phyloP scores from a whole-genome alignment of 1,140 invertebrate species.

The Orchesella cincta region DNA sequence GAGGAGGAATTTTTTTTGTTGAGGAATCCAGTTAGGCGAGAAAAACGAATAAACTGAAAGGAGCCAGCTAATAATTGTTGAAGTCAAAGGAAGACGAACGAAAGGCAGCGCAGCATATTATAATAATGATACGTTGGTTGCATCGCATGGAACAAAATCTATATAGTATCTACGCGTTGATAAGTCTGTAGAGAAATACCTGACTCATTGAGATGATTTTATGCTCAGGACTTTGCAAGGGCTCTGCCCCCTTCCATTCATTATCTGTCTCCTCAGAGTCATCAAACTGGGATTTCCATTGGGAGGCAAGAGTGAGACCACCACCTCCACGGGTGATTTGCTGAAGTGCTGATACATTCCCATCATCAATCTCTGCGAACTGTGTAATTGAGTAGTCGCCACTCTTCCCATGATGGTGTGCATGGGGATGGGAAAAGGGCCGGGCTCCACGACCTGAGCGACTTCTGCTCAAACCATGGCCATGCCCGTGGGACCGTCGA shows the following conservation, averaged over 20 bases:
- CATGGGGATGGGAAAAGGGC: conserved; percentile 50
- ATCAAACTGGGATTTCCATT: conserved; percentile 93
- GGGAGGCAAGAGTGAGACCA: conserved; percentile 79
- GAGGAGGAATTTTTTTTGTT: too few species aligned
- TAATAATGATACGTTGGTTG: too few species aligned
- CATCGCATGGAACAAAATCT: not conserved
- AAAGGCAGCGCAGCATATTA: conserved; percentile 26
- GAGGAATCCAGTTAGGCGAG: too few species aligned
- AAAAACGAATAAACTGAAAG: too few species aligned
- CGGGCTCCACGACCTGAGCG: conserved; percentile 47
- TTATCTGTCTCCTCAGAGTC: conserved; percentile 91
- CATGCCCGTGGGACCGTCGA: not conserved
- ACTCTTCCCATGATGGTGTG: conserved; percentile 46
- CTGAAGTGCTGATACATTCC: conserved; percentile 83
- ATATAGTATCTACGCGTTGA: conserved; percentile 30
- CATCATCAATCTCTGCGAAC: conserved; percentile 89
- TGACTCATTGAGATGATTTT: conserved; percentile 54
- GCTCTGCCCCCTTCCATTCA: conserved; percentile 80
- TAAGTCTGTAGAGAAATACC: conserved; percentile 36
- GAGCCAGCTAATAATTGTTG: too few species aligned
- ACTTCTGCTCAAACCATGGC: conserved; percentile 45
- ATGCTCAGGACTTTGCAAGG: conserved; percentile 70
- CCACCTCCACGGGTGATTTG: conserved; percentile 69
- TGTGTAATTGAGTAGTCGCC: conserved; percentile 74
- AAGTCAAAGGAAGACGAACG: conserved; percentile 16